phyloP scores from a whole-genome alignment of 2,797 vertebrate genomes.

The Distichodus sexfasciatus region DNA sequence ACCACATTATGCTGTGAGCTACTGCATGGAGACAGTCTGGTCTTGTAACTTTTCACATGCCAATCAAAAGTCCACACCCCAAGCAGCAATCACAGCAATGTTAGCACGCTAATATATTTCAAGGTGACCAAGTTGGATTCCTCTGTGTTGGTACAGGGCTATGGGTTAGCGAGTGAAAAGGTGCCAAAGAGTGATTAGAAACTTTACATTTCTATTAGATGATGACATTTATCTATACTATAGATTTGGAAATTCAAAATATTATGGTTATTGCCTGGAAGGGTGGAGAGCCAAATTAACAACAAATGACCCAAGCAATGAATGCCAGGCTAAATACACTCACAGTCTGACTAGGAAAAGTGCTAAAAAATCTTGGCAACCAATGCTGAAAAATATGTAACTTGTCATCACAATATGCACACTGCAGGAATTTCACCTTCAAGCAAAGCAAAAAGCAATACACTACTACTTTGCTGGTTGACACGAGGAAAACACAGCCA shows the following conservation, averaged over 20 bases:
- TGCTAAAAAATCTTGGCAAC: too few relatives aligned
- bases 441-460: too few relatives aligned
- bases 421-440: too few relatives aligned
- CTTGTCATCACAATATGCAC: too few relatives aligned
- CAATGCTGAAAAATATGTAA: too few relatives aligned
- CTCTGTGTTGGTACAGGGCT: background rate
- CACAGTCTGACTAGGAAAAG: too few relatives aligned
- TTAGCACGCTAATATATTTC: conserved; percentile 70
- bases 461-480: too few relatives aligned
- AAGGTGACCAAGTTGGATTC: conserved; percentile 6
- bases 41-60: conserved; percentile 78
- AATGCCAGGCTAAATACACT: too few relatives aligned
- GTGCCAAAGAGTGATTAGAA: conserved; percentile 6
- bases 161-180: background rate
- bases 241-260: background rate
- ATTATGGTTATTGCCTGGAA: background rate
- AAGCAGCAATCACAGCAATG: conserved; percentile 50
- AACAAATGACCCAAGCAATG: background rate
- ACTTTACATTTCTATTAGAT: background rate
- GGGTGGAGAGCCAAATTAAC: background rate
- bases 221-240: background rate
- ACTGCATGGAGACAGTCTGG: conserved; percentile 3
- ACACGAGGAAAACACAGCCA: too few relatives aligned
- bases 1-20: conserved; percentile 10
- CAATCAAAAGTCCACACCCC: conserved; percentile 75